Evolutionary conservation across 2,888 invertebrate species (phyloP), one percentile per base, ranked within the genome.

Genomic region (Drosophila quinaria): DNA sequence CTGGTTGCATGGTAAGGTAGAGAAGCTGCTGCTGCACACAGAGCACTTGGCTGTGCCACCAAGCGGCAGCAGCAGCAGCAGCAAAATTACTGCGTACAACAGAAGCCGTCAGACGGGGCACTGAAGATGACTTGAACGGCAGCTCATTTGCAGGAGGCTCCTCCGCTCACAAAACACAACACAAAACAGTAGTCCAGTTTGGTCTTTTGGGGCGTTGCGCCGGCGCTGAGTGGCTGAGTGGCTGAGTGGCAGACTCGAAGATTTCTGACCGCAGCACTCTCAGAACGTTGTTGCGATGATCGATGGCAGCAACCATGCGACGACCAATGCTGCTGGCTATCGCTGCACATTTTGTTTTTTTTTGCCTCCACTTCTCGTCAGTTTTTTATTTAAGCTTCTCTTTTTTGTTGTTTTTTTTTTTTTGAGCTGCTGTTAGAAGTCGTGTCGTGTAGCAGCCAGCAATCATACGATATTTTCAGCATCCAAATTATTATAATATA

Each of bases 1-100:
- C 37, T 37, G 37, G 37, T 37, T 37, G 37, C 37, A 37, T 37
- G 37, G n/a, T 2, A 8, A 6, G 13, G 41, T 41, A 5, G 22
- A 19, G 42, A 11, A 42, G 37, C 37, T n/a, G 37, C 29, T 29
- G 29, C 25, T 11, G 37, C 19, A 13, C 33, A 37, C 22, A n/a
- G n/a, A 22, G 25, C 25, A 25, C 25, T 15, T 58, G 47, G 47
- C 15, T 5, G 54, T 37, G 25, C 44, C 31, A 54, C 17, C 39
- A 41, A 41, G 39, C 70, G 64, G 68, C 75, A 81, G 75, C 81
- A 75, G 77, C 81, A 75, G 77, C 87, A 79, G 82, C 82, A 37
- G 56, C 90, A 84, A 92, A 92, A 92, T 92, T 92, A 92, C 92
- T 92, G 92, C 92, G 92, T 92, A 92, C 87, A 91, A 91, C 92